These are phyloP conservation scores for Labrus mixtus DNA, from an alignment of 2,113 vertebrate species.

Conservation along the genomic window DNA sequence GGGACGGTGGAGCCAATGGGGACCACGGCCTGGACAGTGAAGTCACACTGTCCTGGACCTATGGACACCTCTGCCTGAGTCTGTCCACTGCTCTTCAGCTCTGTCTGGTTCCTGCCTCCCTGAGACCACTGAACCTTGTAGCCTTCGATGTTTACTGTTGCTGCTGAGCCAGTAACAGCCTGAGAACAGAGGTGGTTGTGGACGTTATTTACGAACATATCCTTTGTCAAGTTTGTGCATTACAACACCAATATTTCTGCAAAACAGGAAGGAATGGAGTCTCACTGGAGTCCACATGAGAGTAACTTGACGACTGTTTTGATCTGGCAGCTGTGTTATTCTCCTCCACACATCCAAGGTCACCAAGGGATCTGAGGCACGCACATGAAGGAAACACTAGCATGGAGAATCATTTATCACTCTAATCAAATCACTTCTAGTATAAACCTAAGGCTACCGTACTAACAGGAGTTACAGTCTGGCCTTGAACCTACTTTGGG, in stretches of 20 bases:
- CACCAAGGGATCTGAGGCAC: slow-evolving; percentile 63
- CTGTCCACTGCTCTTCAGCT: slow-evolving; percentile 18
- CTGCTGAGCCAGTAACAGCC: slow-evolving; percentile 30
- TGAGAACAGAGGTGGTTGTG: slow-evolving; percentile 25
- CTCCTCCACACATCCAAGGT: slow-evolving; percentile 75
- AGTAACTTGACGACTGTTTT: slow-evolving; percentile 44
- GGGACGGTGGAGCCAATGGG: slow-evolving; percentile 9
- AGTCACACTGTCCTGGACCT: slow-evolving; percentile 42
- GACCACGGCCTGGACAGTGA: slow-evolving; percentile 61
- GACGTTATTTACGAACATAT: background rate
- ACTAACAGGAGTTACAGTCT: too few species aligned
- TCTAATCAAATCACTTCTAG: too few species aligned
- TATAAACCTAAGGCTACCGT: background rate
- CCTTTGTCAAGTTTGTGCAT: background rate
- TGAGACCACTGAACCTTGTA: slow-evolving; percentile 65
- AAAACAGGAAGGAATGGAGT: background rate
- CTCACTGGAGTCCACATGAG: slow-evolving; percentile 73
- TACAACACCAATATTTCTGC: background rate
- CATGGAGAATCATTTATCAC: background rate
- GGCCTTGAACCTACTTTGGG: background rate
- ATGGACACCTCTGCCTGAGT: slow-evolving; percentile 49
- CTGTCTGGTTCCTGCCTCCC: slow-evolving; percentile 2
- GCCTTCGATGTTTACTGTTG: slow-evolving; percentile 8
- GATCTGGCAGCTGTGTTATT: slow-evolving; percentile 24
- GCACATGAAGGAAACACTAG: background rate